Evolutionary conservation across 2,113 vertebrate species (phyloP), one percentile per base, ranked within the genome.

Genomic region (Zosterops pallidus): DNA sequence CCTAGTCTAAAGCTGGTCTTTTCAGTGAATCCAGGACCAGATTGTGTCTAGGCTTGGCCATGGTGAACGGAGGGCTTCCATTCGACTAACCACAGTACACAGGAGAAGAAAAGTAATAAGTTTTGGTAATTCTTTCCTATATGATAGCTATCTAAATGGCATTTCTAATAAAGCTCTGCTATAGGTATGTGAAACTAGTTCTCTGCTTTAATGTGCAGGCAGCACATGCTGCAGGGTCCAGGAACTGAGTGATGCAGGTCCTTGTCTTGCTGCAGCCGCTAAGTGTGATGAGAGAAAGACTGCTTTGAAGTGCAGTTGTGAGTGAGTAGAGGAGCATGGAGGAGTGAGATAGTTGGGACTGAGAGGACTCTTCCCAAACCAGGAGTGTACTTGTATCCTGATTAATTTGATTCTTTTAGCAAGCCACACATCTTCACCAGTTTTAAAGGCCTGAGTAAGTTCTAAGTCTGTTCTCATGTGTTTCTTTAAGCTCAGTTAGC

Each of bases 81-180:
- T 9, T 28, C 71, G 55, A 57, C 65, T 29, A 79, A 11, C 5
- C 0, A 0, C 39, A 37, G 25, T 28, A 37, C 5, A 5, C 23
- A 42, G 37, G 50, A 47, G 35, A 72, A 77, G 63, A 56, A 62
- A 89, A 93, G 31, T 5, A 71, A 1, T 44, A 60, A 85, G 2
- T 14, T 79, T 46, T 31, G 33, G 33, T 83, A 67, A 35, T 39
- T 74, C 18, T 92, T 86, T 80, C n/a, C 25, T 71, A 53, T 50
- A 33, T 9, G 4, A 8, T 81, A 78, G 60, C 86, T 90, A 53
- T 50, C 59, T 86, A 92, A 92, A 92, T 90, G 89, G n/a, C 55
- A 79, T 79, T 92, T 94, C 63, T 94, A 68, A 70, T 93, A 81
- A 88, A 92, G 63, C 81, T 77, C 25, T 78, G 46, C 60, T 20